Evolutionary conservation across 2,888 invertebrate species (phyloP), one percentile per base, ranked within the genome.

Genomic region (Calameuta idolon): DNA sequence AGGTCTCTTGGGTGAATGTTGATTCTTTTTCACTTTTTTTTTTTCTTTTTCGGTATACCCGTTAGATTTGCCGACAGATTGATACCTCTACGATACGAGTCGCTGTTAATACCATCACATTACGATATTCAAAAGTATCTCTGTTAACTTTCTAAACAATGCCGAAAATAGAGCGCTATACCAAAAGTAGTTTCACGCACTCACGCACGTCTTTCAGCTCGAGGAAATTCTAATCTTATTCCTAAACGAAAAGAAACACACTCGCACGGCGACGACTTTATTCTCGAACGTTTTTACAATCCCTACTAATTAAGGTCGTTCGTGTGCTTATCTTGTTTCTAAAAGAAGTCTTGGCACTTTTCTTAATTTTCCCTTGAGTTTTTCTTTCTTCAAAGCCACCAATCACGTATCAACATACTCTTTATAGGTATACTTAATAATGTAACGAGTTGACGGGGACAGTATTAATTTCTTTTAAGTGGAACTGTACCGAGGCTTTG

Each of bases 141-240:
- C 4, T 71, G 12, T 31, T 31, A 71, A 71, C 71, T 71, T 71
- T 71, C 71, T 71, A 71, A 71, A 23, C 33, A 71, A 33, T 71
- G 12, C 71, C 34, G 71, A 34, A 71, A 71, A 71, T 71, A 71
- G 71, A 71, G 23, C 71, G 71, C 12, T 12, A 23, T 23, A 71
- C n/a, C 31, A 31, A 71, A 71, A 31, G 33, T 3, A 71, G 33
- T 31, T 34, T 71, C 71, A 34, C 34, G 55, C 71, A 33, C 71
- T 71, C 71, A 34, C 71, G 71, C 71, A 34, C 71, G 31, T 23
- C 55, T 23, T 55, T 9, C 23, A 23, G 23, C 9, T 55, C 12
- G 12, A 71, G 31, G 71, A 31, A 31, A 34, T 34, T 71, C 34
- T 71, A 71, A 71, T 71, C 71, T 71, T 71, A 34, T 71, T 71